These are phyloP conservation scores for Tragelaphus eurycerus DNA, from an alignment of 2,797 vertebrate species.

Conservation along the genomic window DNA sequence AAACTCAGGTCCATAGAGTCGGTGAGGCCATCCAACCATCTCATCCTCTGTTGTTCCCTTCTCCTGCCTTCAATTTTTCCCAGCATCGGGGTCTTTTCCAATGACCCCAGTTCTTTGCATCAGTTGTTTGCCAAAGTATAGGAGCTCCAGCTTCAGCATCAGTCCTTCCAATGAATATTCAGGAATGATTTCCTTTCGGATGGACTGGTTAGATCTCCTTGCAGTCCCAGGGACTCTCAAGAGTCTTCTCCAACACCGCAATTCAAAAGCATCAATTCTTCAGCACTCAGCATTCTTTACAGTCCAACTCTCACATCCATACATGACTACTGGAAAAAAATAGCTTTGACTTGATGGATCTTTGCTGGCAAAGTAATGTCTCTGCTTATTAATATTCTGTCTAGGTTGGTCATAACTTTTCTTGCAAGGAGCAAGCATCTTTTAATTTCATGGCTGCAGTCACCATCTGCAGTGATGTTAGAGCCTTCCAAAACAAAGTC, in stretches of 20 bases:
- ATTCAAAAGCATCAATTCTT: not conserved
- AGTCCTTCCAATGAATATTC: not conserved
- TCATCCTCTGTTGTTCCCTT: not conserved
- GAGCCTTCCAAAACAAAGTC: not conserved
- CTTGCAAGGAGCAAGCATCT: not conserved
- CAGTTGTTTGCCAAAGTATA: not conserved
- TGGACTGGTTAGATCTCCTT: not conserved
- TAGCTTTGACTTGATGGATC: not conserved
- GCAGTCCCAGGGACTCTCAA: not conserved
- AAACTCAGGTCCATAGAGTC: not conserved
- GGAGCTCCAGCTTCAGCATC: not conserved
- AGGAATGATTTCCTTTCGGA: not conserved
- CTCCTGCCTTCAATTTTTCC: not conserved
- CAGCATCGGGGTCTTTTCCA: not conserved
- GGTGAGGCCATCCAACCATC: accelerated
- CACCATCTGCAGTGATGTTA: not conserved
- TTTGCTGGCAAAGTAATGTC: not conserved
- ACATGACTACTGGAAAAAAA: not conserved
- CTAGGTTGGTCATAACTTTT: not conserved
- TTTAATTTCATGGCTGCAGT: not conserved
- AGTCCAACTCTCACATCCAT: not conserved
- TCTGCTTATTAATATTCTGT: not conserved
- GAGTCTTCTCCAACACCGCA: not conserved
- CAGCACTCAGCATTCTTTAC: accelerated
- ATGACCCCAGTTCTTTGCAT: not conserved